Evolutionary conservation across 2,888 invertebrate species (phyloP).

Genomic region (Pyrgus malvae): DNA sequence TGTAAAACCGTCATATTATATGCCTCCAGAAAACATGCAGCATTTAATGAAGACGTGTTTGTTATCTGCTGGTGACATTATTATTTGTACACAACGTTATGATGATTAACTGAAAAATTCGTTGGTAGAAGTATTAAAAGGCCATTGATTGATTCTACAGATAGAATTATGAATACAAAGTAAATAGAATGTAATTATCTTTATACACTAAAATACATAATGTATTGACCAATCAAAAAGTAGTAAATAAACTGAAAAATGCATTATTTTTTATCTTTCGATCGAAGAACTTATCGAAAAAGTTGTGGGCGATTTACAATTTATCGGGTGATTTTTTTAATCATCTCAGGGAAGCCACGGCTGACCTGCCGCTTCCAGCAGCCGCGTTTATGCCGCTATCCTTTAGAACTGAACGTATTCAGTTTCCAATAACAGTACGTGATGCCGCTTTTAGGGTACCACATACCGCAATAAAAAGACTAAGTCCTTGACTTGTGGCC

Average conservation of each 20-base stretch:
- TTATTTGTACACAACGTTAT: too few species aligned
- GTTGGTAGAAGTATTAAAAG: too few species aligned
- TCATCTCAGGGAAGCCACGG: not conserved
- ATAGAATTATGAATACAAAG: too few species aligned
- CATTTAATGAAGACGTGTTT: conserved; percentile 1
- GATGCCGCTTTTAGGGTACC: not conserved
- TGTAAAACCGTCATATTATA: conserved; percentile 19
- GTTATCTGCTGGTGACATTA: conserved; percentile 9
- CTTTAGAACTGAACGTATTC: not conserved
- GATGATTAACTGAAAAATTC: too few species aligned
- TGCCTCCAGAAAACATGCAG: conserved; percentile 3
- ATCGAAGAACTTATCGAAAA: not conserved
- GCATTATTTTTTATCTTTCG: not conserved
- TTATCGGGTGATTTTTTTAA: not conserved
- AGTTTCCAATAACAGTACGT: not conserved
- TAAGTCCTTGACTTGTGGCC: not conserved
- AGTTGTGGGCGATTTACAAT: not conserved
- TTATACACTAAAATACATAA: too few species aligned
- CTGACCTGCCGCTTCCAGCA: not conserved
- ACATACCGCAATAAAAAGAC: not conserved
- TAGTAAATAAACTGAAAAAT: not conserved
- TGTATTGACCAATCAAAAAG: too few species aligned
- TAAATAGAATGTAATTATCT: too few species aligned
- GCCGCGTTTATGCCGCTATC: not conserved
- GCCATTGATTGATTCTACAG: not conserved